Percentiles rank a stretch among this genome's conserved stretches.
Conservation (phyloP, 1,140 invertebrate species). For the Ephestia elutella region DNA sequence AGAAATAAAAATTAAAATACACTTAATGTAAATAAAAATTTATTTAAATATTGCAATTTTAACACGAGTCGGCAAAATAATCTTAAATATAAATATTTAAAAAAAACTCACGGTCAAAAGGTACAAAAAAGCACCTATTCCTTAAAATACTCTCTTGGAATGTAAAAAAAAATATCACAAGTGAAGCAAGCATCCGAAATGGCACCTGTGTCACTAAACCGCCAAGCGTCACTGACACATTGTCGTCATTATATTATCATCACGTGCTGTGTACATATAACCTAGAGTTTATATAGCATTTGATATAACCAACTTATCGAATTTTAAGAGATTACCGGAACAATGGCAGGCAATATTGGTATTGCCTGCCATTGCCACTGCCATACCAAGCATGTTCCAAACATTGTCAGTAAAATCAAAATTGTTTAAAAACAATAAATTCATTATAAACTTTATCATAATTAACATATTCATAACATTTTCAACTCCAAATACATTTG, state of each 20-base stretch:
- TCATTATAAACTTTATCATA: too few relatives aligned
- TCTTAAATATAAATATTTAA: neutral
- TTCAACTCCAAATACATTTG: too few relatives aligned
- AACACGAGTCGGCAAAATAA: neutral
- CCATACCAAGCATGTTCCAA: too few relatives aligned
- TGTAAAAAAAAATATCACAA: conserved; percentile 10
- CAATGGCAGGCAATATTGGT: too few relatives aligned
- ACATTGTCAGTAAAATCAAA: neutral
- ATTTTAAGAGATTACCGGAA: neutral
- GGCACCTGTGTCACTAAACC: conserved; percentile 18
- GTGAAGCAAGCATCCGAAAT: neutral
- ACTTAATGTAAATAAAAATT: conserved; percentile 7
- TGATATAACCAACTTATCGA: neutral
- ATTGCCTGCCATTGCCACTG: too few relatives aligned
- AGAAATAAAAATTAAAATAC: conserved; percentile 10
- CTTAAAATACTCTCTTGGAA: conserved; percentile 16
- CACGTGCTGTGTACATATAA: conserved; percentile 7
- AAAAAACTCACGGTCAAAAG: too few relatives aligned
- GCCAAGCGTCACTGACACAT: neutral
- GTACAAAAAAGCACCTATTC: neutral
- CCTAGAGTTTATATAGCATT: too few relatives aligned
- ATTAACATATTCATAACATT: too few relatives aligned
- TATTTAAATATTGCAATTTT: neutral
- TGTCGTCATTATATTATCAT: neutral
- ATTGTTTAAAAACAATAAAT: neutral